Evolutionary conservation across 2,113 vertebrate genomes (phyloP).

Genomic region (Grammatotria lemairii): DNA sequence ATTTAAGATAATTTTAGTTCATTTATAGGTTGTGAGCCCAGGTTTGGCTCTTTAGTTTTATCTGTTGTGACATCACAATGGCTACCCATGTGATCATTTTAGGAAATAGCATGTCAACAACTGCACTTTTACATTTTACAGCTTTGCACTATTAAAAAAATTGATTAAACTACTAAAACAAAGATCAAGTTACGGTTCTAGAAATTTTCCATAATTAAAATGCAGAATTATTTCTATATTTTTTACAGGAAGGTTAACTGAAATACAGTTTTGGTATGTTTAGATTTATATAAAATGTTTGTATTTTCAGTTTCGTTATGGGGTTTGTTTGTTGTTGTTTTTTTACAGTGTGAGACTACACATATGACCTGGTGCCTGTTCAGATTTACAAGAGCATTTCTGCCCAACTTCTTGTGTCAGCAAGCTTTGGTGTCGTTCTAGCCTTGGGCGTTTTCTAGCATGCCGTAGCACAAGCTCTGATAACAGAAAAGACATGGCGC

Average conservation of each 20-base stretch:
- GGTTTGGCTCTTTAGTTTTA: background rate
- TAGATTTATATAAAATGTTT: background rate
- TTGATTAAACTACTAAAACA: background rate
- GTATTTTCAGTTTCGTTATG: background rate
- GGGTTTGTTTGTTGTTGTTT: background rate
- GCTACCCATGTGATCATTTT: background rate
- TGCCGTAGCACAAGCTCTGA: slow-evolving; percentile 24
- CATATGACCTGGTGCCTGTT: background rate
- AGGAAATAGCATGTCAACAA: background rate
- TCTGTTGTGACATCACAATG: background rate
- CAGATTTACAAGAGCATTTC: slow-evolving; percentile 13
- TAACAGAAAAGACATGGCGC: slow-evolving; percentile 21
- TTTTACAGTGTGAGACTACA: background rate
- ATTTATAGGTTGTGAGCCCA: background rate
- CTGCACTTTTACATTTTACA: background rate
- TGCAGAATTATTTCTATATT: background rate
- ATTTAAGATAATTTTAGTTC: background rate
- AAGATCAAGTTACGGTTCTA: background rate
- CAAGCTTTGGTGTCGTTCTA: slow-evolving; percentile 8
- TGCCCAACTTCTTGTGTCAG: slow-evolving; percentile 26
- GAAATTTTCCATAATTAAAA: background rate
- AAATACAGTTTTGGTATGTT: background rate
- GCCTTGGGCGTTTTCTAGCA: slow-evolving; percentile 32
- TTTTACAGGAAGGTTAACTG: background rate
- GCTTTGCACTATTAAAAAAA: background rate